phyloP scores from a whole-genome alignment of 1,140 invertebrate genomes.

The Steinernema feltiae region DNA sequence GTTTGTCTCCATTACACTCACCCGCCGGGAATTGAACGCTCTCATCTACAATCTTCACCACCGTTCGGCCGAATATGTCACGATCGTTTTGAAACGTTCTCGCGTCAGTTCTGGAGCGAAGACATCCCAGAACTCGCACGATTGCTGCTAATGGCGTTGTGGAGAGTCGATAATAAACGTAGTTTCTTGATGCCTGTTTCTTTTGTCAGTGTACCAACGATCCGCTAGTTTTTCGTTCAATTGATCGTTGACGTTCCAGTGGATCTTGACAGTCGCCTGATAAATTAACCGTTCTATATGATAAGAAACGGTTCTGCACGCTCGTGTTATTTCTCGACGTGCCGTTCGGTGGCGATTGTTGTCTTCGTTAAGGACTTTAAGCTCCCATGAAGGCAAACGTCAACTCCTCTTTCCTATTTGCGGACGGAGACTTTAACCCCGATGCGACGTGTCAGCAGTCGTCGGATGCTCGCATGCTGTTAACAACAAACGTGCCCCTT shows the following conservation, averaged over 20 bases:
- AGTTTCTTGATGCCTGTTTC: no score
- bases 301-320: not conserved
- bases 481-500: no score
- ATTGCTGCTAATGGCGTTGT: no score
- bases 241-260: not conserved
- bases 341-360: not conserved
- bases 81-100: not conserved
- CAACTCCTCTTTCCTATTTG: no score
- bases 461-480: no score
- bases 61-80: not conserved
- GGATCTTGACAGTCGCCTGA: not conserved
- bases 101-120: not conserved
- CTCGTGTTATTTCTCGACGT: not conserved
- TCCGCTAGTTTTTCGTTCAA: not conserved
- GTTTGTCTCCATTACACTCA: not conserved
- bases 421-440: no score
- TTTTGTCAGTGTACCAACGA: not conserved
- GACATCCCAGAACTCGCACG: not conserved
- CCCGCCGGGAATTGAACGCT: not conserved
- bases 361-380: not conserved
- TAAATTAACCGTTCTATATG: not conserved
- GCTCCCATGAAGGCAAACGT: not conserved
- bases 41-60: not conserved
- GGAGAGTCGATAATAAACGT: no score
- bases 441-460: no score